These are phyloP conservation scores for Apostichopus japonicus DNA, from an alignment of 35 echinoderm and acorn worm species.

Conservation along the genomic window DNA sequence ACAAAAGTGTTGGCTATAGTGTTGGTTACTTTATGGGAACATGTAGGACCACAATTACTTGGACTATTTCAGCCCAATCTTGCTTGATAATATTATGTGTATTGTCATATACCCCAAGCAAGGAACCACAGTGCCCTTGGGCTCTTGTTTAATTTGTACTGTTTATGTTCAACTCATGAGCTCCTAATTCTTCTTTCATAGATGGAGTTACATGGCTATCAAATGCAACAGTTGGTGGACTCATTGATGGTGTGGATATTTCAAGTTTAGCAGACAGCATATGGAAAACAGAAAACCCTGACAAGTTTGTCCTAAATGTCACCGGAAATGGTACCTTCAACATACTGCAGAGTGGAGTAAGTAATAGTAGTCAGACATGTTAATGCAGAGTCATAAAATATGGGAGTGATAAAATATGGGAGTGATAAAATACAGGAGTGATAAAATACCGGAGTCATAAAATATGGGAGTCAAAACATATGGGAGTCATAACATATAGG, in stretches of 20 bases:
- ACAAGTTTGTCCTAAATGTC: neutral
- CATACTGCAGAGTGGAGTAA: conserved; percentile 14
- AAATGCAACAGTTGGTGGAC: conserved; percentile 40
- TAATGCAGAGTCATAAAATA: neutral
- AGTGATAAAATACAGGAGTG: neutral
- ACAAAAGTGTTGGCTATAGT: no score
- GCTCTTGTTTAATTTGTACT: no score
- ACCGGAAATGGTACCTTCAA: conserved; percentile 55
- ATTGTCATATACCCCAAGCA: no score
- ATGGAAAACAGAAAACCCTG: conserved; percentile 21
- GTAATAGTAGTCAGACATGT: neutral
- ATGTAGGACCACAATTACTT: no score
- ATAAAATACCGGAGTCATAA: neutral
- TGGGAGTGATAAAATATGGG: neutral
- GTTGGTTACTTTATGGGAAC: no score
- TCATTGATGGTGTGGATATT: conserved; percentile 50
- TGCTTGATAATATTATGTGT: no score
- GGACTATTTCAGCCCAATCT: no score
- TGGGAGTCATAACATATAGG: neutral
- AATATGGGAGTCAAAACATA: neutral
- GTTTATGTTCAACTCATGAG: no score
- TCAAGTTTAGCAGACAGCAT: neutral
- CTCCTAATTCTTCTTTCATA: neutral
- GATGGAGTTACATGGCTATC: conserved; percentile 18
- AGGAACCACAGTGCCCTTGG: no score